Base-by-base conservation (phyloP, 2,888 invertebrate species). In the Hypselothyrea guttata region DNA sequence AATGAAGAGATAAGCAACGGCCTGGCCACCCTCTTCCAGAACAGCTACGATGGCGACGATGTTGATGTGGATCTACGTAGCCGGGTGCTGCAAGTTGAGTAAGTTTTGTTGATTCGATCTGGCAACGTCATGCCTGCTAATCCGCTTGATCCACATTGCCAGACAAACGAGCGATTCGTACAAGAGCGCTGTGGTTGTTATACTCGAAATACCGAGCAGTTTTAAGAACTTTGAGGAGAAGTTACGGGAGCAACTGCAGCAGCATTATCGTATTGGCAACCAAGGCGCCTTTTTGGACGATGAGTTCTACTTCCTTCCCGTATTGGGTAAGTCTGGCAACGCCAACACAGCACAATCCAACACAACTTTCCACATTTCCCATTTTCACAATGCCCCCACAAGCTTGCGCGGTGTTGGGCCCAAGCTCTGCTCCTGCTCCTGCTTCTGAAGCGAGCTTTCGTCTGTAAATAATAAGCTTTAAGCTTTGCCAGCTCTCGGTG, bases 131-230 rank as follows among this genome's bases (percentile, higher is more conserved):
- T 15, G 9, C 15, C 7, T 15, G 2, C 1, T 15, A 9, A 4
- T 9, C 35, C 35, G 13, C 0, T 8, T 12, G 1, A 11, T n/a
- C 8, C 31, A n/a, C 5, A 4, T 44, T 11, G 1, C n/a, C 52
- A 89, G 89, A 0, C 75, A 55, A 2, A 88, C 88, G 3, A 47
- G 33, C 11, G 89, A 89, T 57, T 48, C 35, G 3, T 89, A 72
- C 41, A 84, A 84, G 56, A 64, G 84, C 1, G 75, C 83, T 37
- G 84, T 77, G 3, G 63, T 83, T 5, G 68, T 88, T 2, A 86
- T 86, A 13, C 58, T 89, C 28, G 84, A 86, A 40, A 65, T 89
- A 9, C 86, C 84, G 8, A 69, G 63, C 27, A 66, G 71, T 4
- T 45, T 75, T 3, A 49, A 33, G 2, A 71, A 77, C 28, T 85